Base-by-base conservation (phyloP, 92 coral and sea anemone genomes). In the Siderastrea siderea region DNA sequence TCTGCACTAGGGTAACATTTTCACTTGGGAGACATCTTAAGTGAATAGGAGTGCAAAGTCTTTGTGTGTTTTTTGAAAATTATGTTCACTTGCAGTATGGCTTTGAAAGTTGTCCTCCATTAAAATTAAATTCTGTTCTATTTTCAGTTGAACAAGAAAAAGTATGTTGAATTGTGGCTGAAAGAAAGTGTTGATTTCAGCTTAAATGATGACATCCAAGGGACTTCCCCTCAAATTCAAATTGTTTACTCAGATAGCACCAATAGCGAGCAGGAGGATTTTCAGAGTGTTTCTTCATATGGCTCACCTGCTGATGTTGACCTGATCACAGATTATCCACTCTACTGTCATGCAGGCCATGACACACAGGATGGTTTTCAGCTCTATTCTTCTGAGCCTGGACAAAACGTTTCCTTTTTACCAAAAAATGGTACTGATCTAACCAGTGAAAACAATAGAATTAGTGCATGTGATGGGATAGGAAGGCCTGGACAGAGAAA, bases 221-320 rank as follows among this genome's bases (percentile, higher is more conserved):
- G 76, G 71, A 68, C n/a, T 7, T 43, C 87, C 5, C 78, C 84
- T 43, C 64, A 68, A 4, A 79, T 90, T 47, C 80, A 55, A 60
- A 77, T 91, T 59, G 92, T 77, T 54, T 91, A 91, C 86, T 93
- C 95, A 60, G 93, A 93, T 52, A 93, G 92, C 62, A 55, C 82
- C 2, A 80, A 88, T 14, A 86, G 94, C 58, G 89, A 78, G 54
- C 87, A 66, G 50, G 90, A 86, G 10, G 93, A 90, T 58, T 81
- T 47, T 72, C 77, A 83, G 10, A 89, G 78, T 55, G 61, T 68
- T 51, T 54, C 88, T 14, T 80, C 88, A 7, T 89, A 81, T 65
- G 84, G 74, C 64, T 90, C 93, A 19, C 69, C 84, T 47, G 61
- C 68, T 59, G 91, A 80, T 4, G 62, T 67, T 52, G 75, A 86